Base-by-base conservation (phyloP, 53 echinoderm and acorn worm species). In the Paelopatides confundens region DNA sequence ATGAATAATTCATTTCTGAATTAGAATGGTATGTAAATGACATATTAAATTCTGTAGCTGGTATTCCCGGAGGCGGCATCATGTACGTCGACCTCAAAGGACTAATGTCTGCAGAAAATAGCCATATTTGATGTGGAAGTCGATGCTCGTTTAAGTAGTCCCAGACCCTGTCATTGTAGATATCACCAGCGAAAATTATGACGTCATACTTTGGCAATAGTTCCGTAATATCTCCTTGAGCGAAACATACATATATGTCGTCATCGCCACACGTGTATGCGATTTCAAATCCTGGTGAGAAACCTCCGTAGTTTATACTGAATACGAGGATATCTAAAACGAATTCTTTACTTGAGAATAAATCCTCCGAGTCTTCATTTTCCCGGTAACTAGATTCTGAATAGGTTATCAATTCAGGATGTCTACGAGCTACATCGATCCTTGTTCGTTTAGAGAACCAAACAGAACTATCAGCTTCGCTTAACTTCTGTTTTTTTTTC, bases 1-100 rank as follows among this genome's bases (percentile, higher is more conserved):
- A 77, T n/a, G 77, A 43, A 31, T 31, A n/a, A 30, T 38, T 47
- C 7, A 77, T 47, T 48, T 77, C 77, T 28, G 77, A 77, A 21
- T 35, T 70, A 2, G 58, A 58, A 49, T 77, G 77, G 49, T 77
- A 48, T 27, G 77, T 77, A 3, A 46, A 50, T 26, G 77, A 50
- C 31, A 77, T 46, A 29, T 77, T 77, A 38, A 77, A 77, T 31
- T 23, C 31, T 9, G 77, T 31, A 27, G 12, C 27, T 2, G 77
- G 23, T 29, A 48, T 27, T 30, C 47, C 49, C 29, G 8, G 1
- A 10, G 77, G 77, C 2, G 77, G 77, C 14, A 77, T 4, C 9
- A 48, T 48, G 31, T 49, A 48, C 27, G 31, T 77, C 29, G 77
- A 47, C 23, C 18, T 30, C 18, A 77, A 12, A 3, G 77, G 77